Conservation (phyloP, 2,888 invertebrate genomes). For the Temnothorax unifasciatus region DNA sequence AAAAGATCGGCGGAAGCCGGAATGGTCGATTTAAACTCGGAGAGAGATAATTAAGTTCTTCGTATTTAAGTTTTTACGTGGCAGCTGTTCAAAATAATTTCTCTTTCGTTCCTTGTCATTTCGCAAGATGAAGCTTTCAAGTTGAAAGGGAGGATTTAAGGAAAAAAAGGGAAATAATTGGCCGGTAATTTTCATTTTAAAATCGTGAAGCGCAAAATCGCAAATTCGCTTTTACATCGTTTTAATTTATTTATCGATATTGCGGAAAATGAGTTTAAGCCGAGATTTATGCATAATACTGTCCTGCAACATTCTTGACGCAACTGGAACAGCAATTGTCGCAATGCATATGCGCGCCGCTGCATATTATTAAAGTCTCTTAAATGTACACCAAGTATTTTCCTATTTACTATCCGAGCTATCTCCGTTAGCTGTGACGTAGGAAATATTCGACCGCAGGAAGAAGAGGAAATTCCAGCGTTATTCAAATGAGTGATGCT, state of each 20-base stretch:
- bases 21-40: not conserved
- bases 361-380: slow-evolving; percentile 59
- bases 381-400: slow-evolving; percentile 49
- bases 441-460: not conserved
- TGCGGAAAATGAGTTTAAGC: slow-evolving; percentile 70
- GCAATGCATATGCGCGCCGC: slow-evolving; percentile 65
- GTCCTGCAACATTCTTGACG: slow-evolving; percentile 72
- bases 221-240: not conserved
- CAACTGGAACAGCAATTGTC: slow-evolving; percentile 73
- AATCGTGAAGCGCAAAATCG: not conserved
- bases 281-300: slow-evolving; percentile 72
- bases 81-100: not conserved
- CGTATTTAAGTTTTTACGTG: slow-evolving; percentile 20
- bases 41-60: slow-evolving; percentile 15
- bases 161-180: not conserved
- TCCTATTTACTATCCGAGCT: slow-evolving; percentile 26
- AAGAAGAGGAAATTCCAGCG: slow-evolving; percentile 22
- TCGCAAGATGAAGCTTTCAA: not conserved
- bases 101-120: not conserved
- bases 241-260: slow-evolving; percentile 67
- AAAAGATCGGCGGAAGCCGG: not conserved
- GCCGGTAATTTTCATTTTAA: slow-evolving; percentile 3
- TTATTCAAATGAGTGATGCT: not conserved
- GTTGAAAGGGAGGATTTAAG: not conserved
- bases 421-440: slow-evolving; percentile 34